phyloP scores from a whole-genome alignment of 2,797 vertebrate genomes.

The Alexandromys oeconomus region DNA sequence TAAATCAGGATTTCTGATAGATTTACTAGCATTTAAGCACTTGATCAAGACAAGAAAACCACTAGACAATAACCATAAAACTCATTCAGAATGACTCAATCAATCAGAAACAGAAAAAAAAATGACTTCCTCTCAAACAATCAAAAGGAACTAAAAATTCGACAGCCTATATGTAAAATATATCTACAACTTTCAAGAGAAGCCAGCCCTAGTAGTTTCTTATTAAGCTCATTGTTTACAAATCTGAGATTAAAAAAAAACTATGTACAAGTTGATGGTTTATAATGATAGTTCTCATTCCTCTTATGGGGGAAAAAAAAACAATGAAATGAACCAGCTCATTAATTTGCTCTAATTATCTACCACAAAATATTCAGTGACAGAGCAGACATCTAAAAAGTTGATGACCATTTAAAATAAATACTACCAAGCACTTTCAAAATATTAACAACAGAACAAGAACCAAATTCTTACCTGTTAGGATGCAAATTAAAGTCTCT shows the following conservation, averaged over 20 bases:
- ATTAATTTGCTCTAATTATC: not conserved
- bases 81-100: conserved; percentile 51
- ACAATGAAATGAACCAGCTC: conserved; percentile 45
- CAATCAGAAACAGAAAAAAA: not conserved
- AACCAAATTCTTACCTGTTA: conserved; percentile 73
- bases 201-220: not conserved
- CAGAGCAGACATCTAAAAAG: conserved; percentile 11
- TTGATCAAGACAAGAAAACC: not conserved
- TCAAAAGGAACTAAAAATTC: not conserved
- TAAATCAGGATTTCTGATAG: conserved; percentile 32
- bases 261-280: conserved; percentile 1
- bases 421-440: conserved; percentile 53
- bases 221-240: conserved; percentile 39
- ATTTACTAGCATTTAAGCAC: conserved; percentile 25
- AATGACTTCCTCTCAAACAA: conserved; percentile 25
- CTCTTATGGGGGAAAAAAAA: conserved; percentile 37
- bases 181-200: conserved; percentile 15
- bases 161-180: not conserved
- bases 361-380: conserved; percentile 20
- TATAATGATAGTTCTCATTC: conserved; percentile 55
- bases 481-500: conserved; percentile 74
- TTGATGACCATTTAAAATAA: conserved; percentile 43
- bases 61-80: not conserved
- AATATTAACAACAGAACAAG: conserved; percentile 71
- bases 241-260: conserved; percentile 44